These are phyloP conservation scores for Nicator chloris DNA, from an alignment of 2,113 vertebrate species.

Conservation along the genomic window DNA sequence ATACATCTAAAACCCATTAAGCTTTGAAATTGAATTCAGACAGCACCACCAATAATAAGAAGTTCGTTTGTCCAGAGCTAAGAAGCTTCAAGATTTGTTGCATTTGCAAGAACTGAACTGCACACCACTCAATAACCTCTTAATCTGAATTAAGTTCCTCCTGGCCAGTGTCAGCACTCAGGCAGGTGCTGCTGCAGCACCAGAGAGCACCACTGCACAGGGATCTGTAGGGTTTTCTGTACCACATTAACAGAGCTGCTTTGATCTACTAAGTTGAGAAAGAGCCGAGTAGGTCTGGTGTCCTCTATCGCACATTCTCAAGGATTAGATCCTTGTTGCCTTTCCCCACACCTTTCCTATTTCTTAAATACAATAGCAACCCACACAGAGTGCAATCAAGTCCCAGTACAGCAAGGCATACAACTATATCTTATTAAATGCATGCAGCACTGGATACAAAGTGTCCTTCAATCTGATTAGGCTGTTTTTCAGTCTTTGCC, in stretches of 20 bases:
- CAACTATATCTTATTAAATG: not conserved
- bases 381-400: not conserved
- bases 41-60: not conserved
- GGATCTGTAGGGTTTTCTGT: not conserved
- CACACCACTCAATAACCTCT: not conserved
- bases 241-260: not conserved
- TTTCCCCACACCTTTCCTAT: fast-evolving
- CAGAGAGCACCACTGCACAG: not conserved
- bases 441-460: not conserved
- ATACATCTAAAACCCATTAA: not conserved
- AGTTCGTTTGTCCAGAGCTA: not conserved
- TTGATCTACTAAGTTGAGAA: not conserved
- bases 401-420: not conserved
- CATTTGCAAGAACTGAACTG: not conserved
- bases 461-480: not conserved
- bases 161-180: fast-evolving
- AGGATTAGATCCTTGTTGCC: not conserved
- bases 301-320: not conserved
- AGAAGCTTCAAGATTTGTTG: not conserved
- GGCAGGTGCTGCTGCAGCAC: not conserved
- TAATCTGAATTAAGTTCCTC: not conserved
- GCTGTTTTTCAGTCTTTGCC: not conserved
- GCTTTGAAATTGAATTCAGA: not conserved
- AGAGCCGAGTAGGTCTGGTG: not conserved
- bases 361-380: not conserved